Base-by-base conservation (phyloP, 2,888 invertebrate genomes). In the Eupithecia pulchellata region DNA sequence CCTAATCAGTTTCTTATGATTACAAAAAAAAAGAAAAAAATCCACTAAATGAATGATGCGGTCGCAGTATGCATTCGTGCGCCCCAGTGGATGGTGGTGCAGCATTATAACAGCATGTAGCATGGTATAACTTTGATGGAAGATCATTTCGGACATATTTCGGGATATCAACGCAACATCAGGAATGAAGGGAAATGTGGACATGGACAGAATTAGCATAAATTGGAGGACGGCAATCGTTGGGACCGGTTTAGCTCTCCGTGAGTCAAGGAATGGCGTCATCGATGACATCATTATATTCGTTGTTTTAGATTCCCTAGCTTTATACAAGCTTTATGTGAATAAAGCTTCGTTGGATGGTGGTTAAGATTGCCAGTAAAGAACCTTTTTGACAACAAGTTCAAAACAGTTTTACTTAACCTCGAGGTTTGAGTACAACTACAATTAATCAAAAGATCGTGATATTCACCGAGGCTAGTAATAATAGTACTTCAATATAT, bases 211-310 rank as follows among this genome's bases (percentile, higher is more conserved):
- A 82, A 92, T 92, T 92, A 87, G 83, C 91, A 91, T 91, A 92
- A 34, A 91, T 90, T 92, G 90, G 92, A 92, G 93, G 92, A 88
- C 91, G 85, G 74, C 86, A 78, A 75, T 81, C 80, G 79, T 77
- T 75, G 79, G 76, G 87, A 92, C 92, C 89, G 89, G 92, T 91
- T 91, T 79, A 83, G 77, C 80, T 82, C 78, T 84, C 83, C 84
- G 82, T 82, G 82, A 84, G 84, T 71, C 67, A 85, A 82, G 80
- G 81, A 32, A 79, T 92, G 88, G 91, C 90, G 91, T 90, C 92
- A 92, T 80, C 82, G 78, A 70, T 93, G 91, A 92, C 89, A 89
- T 92, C 92, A 93, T 81, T 82, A 75, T 72, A 66, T 60, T 25
- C 69, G 29, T 65, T 55, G 62, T 67, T 61, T 42, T 68, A 34